Evolutionary conservation across 2,888 invertebrate genomes (phyloP), one percentile per base, ranked within the genome.

Genomic region (Caenorhabditis panamensis): DNA sequence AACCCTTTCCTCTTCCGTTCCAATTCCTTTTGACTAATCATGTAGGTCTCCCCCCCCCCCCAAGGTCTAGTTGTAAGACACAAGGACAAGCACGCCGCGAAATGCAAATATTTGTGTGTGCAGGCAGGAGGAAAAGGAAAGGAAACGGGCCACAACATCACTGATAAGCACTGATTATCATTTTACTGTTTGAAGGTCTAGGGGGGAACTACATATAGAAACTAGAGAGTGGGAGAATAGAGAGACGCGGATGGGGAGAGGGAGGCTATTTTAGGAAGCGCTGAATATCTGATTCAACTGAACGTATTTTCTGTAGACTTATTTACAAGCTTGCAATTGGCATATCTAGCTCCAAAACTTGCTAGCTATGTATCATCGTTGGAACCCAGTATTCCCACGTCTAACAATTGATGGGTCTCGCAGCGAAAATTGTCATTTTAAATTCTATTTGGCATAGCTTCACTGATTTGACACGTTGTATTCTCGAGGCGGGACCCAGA

Each of bases 91-190:
- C 2, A 31, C 9, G 26, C 53, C 61, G 69, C 62, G 53, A 71
- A 53, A 71, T 61, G 62, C 69, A 71, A 71, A 71, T 71, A 71
- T 71, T 71, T 71, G 69, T 59, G 47, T 68, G 68, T 9, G 31
- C 31, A 31, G 5, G 5, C 18, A 22, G 44, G 31, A 18, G 18
- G n/a, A 31, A 37, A 44, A 31, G 4, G 37, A 37, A n/a, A 26
- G 28, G 13, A 22, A 36, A 28, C 31, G 31, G 0, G n/a, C 6
- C 18, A 18, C 41, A 62, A 49, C 53, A 68, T n/a, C 49, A 53
- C 49, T 47, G 54, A 49, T 68, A 62, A 61, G 53, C 36, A 53
- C 51, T 53, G 51, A 47, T 51, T 69, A 41, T 31, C 18, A 59
- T 41, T 61, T 56, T 9, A 69, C 37, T 41, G 51, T 53, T 53